Conservation (phyloP, 2,797 vertebrate genomes). For the Sebastes trivittatus region DNA sequence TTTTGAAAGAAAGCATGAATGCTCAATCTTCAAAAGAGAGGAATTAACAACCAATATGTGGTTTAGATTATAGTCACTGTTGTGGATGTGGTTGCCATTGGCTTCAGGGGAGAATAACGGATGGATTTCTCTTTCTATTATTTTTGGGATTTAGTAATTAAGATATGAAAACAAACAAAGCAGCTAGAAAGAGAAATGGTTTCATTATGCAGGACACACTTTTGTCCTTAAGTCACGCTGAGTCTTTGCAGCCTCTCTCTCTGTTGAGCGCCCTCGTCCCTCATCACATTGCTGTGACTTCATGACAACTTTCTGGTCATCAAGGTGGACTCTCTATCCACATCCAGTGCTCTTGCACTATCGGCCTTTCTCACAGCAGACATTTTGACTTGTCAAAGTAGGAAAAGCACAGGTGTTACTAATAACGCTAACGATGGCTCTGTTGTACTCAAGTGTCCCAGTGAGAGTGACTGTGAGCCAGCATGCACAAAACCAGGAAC, state of each 20-base stretch:
- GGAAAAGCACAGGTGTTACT: no score
- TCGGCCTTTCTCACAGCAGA: no score
- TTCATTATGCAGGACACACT: conserved; percentile 16
- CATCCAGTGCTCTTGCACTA: not conserved
- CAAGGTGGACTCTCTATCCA: not conserved
- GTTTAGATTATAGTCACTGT: conserved; percentile 57
- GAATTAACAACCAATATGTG: conserved; percentile 29
- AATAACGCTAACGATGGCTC: no score
- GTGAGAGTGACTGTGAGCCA: no score
- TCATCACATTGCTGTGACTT: conserved; percentile 8
- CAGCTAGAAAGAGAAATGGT: not conserved
- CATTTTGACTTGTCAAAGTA: no score
- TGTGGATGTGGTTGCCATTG: conserved; percentile 51
- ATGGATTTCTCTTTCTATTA: conserved; percentile 36
- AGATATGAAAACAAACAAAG: conserved; percentile 55
- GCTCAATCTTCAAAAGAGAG: conserved; percentile 1
- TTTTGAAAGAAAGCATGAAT: not conserved
- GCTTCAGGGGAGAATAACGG: conserved; percentile 8
- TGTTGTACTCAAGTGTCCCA: no score
- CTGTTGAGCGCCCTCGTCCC: not conserved
- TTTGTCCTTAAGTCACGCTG: conserved; percentile 8
- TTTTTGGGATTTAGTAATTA: conserved; percentile 39
- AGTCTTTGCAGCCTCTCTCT: conserved; percentile 38
- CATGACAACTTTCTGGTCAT: conserved; percentile 3
- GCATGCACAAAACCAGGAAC: no score